A percentile compares a stretch with the other conserved stretches of the same genome.
Evolutionary conservation across 2,797 vertebrate genomes (phyloP).

Genomic region (Muscicapa striata): DNA sequence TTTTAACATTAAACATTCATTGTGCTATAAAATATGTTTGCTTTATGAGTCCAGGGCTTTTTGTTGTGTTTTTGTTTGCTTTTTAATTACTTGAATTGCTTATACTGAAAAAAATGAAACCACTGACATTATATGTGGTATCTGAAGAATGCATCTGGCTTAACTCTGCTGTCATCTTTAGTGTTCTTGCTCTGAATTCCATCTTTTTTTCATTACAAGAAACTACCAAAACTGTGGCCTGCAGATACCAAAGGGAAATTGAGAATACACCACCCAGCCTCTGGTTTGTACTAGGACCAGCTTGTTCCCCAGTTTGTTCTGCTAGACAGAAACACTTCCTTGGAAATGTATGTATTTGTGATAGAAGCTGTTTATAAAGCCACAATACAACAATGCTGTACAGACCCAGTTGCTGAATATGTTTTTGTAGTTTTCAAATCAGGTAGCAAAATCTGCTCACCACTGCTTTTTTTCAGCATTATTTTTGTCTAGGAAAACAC

Average conservation of each 20-base stretch:
- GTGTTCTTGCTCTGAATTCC: neutral
- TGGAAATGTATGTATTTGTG: neutral
- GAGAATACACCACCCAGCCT: neutral
- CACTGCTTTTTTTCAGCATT: neutral
- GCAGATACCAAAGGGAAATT: neutral
- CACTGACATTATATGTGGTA: neutral
- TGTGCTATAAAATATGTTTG: neutral
- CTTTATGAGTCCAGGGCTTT: neutral
- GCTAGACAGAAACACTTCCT: neutral
- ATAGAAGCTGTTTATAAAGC: neutral
- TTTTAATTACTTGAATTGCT: slow-evolving; percentile 8
- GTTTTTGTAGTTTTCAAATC: neutral
- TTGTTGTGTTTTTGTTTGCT: neutral
- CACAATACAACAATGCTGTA: neutral
- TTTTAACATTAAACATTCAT: slow-evolving; percentile 18
- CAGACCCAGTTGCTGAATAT: neutral
- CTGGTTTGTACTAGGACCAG: neutral
- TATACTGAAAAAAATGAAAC: neutral
- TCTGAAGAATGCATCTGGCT: neutral
- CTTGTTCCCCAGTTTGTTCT: neutral
- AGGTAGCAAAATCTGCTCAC: neutral
- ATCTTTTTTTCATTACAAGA: neutral
- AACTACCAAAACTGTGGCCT: neutral
- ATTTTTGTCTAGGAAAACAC: neutral
- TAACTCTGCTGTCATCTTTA: neutral